These are phyloP conservation scores for Ernsta delagoae DNA, from an alignment of 2,888 invertebrate species.

Conservation along the genomic window DNA sequence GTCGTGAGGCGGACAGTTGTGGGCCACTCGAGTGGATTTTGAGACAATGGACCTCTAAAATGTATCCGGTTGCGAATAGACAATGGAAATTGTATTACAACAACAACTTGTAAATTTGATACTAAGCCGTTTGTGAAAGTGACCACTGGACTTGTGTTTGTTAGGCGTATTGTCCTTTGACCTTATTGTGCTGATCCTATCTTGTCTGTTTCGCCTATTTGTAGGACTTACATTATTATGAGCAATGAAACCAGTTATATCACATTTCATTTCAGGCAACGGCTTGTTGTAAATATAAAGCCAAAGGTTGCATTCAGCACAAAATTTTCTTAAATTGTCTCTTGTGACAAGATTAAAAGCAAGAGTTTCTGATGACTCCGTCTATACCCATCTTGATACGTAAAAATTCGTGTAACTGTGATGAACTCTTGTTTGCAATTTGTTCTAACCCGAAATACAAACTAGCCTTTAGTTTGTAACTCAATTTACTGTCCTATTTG, in stretches of 20 bases:
- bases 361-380: too few species aligned
- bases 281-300: neutral
- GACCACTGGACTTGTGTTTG: constrained; percentile 16
- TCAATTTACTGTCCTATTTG: too few species aligned
- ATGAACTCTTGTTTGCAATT: too few species aligned
- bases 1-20: constrained; percentile 26
- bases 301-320: too few species aligned
- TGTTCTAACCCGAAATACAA: too few species aligned
- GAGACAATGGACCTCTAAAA: constrained; percentile 29
- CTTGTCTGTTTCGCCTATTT: constrained; percentile 27
- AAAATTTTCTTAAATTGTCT: too few species aligned
- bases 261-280: constrained; percentile 4
- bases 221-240: neutral
- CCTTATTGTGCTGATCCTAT: constrained; percentile 31
- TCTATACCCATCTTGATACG: too few species aligned
- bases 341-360: too few species aligned
- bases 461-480: too few species aligned
- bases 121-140: constrained; percentile 36
- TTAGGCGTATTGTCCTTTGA: constrained; percentile 30
- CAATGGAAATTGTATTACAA: constrained; percentile 32
- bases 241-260: constrained; percentile 17
- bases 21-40: constrained; percentile 26
- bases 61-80: constrained; percentile 28
- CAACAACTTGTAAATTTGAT: constrained; percentile 35
- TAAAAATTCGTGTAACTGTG: too few species aligned